phyloP scores from a whole-genome alignment of 2,113 vertebrate species.

The Neolamprologus variostigma region DNA sequence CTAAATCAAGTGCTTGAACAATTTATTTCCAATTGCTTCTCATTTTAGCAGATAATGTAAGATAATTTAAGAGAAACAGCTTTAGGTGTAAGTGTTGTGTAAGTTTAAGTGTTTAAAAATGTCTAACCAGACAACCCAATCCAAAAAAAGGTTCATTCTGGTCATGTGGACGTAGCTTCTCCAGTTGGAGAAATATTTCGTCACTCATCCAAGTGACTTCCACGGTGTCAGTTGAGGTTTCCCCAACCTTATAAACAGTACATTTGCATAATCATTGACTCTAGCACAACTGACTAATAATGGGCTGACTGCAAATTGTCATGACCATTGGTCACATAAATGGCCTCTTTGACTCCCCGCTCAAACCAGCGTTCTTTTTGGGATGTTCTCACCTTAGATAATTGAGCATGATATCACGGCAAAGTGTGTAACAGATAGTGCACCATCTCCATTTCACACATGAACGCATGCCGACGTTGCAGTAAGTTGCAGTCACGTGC shows the following conservation, averaged over 20 bases:
- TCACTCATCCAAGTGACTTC: background rate
- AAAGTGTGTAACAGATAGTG: background rate
- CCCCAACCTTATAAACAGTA: background rate
- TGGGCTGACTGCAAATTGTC: background rate
- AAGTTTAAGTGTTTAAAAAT: background rate
- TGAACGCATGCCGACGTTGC: background rate
- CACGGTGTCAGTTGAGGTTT: background rate
- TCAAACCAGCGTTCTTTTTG: background rate
- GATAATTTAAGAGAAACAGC: background rate
- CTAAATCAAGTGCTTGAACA: background rate
- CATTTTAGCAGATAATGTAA: background rate
- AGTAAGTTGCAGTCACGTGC: background rate
- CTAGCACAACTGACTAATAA: background rate
- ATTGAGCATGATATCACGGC: background rate
- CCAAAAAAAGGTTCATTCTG: background rate
- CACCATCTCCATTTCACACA: background rate
- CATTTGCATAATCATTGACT: background rate
- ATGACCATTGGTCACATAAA: background rate
- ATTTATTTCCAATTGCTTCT: background rate
- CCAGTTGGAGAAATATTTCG: background rate
- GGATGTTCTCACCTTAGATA: background rate
- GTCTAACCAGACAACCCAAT: background rate
- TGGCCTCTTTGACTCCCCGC: background rate
- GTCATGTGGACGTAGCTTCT: background rate
- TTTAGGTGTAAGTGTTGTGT: background rate